phyloP scores from a whole-genome alignment of 2,888 invertebrate genomes.

The Drosophila pseudotalamancana region DNA sequence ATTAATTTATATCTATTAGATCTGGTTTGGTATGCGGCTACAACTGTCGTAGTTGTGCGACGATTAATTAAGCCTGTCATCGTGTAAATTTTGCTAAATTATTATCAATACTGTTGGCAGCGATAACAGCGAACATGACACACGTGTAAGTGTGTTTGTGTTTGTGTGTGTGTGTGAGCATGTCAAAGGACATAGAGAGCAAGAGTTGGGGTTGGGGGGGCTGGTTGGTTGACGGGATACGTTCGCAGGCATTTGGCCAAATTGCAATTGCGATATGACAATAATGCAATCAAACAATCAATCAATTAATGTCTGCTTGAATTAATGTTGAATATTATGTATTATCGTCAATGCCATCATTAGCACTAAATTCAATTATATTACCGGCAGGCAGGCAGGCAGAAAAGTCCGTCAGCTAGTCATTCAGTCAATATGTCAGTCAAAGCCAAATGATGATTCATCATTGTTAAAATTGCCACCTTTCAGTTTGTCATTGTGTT shows the following conservation, averaged over 20 bases:
- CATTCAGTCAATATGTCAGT: constrained; percentile 5
- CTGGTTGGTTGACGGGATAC: constrained; percentile 3
- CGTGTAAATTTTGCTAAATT: constrained; percentile 72
- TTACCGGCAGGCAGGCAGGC: constrained; percentile 5
- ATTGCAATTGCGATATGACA: constrained; percentile 74
- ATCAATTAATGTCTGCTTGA: constrained; percentile 76
- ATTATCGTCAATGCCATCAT: constrained; percentile 75
- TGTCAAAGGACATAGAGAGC: constrained; percentile 9
- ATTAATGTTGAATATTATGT: constrained; percentile 74
- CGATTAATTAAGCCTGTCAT: constrained; percentile 73
- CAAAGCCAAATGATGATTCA: constrained; percentile 56
- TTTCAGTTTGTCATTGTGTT: background rate
- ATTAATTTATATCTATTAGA: constrained; percentile 49
- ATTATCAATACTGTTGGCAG: constrained; percentile 59
- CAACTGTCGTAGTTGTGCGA: constrained; percentile 12
- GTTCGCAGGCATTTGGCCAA: constrained; percentile 33
- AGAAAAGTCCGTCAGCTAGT: background rate
- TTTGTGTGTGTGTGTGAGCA: background rate
- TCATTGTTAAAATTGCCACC: constrained; percentile 54
- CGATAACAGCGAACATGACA: constrained; percentile 15
- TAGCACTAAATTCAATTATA: constrained; percentile 77
- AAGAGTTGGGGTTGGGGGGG: constrained; percentile 1
- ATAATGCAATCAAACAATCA: constrained; percentile 81
- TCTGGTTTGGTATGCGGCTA: constrained; percentile 6
- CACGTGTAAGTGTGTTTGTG: background rate